Evolutionary conservation across 1,140 invertebrate genomes (phyloP), one percentile per base, ranked within the genome.

Genomic region (Daktulosphaira vitifoliae): DNA sequence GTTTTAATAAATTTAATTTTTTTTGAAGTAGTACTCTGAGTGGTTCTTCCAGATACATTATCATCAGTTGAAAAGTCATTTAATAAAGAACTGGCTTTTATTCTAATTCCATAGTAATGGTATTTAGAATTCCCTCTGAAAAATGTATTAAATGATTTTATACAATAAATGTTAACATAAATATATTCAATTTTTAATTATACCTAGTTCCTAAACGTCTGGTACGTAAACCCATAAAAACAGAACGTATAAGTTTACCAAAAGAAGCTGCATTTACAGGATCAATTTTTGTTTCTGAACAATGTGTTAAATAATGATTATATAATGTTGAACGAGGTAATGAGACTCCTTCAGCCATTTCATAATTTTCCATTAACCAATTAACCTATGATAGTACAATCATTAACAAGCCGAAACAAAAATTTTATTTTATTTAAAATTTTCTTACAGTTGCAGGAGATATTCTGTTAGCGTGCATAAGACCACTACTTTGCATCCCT

Each of bases 261-360:
- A 99, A 99, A 38, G 94, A 97, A 9, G 96, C 96, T 49, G 95
- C 94, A 81, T 99, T 99, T 65, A 99, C 96, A 7, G 95, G 93
- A 74, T 98, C 95, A 59, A 98, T 78, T 76, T 94, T 94, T 72
- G 94, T 84, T 71, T 98, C 90, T 48, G 85, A 82, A 78, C 96
- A 98, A 74, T 98, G 94, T 22, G 90, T 83, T 69, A 97, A 80
- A 77, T 99, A 99, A 78, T 98, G 95, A 73, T 91, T 88, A 77
- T 98, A 99, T 7, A 99, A 78, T 13, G 95, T 98, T 20, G 91
- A 96, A 39, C 96, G 83, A 8, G 96, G 95, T 54, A 99, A 78
- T 67, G 92, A 96, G 18, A 98, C 95, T 68, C 96, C 95, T 76
- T 98, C 95, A 3, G 93, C 92, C 22, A 91, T 96, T 78, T 99